A percentile compares a stretch with the other conserved stretches of the same genome.
These are phyloP conservation scores for Notolabrus celidotus DNA, from an alignment of 2,797 vertebrate species.

Conservation along the genomic window DNA sequence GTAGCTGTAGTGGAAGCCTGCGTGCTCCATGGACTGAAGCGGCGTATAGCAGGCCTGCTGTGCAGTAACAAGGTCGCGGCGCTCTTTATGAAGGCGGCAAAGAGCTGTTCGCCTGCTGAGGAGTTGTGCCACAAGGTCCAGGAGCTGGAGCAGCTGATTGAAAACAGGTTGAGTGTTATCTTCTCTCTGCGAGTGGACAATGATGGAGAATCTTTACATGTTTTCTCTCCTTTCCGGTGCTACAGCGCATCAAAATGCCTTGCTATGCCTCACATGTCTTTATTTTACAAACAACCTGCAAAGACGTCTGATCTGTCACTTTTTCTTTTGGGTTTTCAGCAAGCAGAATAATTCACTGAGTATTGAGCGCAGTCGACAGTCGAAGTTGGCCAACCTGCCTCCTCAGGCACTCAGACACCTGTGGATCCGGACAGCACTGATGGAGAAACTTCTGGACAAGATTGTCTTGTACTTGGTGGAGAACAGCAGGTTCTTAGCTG, in stretches of 20 bases:
- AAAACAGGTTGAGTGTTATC: constrained; percentile 88
- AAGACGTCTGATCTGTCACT: constrained; percentile 5
- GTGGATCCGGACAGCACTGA: constrained; percentile 97
- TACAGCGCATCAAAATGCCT: neutral
- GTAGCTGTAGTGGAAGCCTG: constrained; percentile 96
- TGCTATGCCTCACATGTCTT: neutral
- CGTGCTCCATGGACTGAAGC: constrained; percentile 91
- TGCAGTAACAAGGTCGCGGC: constrained; percentile 97
- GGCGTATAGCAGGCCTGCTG: constrained; percentile 94
- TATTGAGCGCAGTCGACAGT: constrained; percentile 87
- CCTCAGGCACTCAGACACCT: constrained; percentile 94
- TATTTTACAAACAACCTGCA: neutral
- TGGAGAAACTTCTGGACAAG: constrained; percentile 97
- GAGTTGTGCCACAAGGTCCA: constrained; percentile 95
- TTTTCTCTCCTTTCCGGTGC: neutral
- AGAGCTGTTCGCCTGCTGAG: constrained; percentile 92
- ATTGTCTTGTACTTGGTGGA: constrained; percentile 95
- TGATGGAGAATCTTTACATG: neutral
- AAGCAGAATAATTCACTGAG: constrained; percentile 90
- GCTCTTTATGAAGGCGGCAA: constrained; percentile 96
- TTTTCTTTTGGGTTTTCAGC: constrained; percentile 47
- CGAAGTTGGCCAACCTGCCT: constrained; percentile 88
- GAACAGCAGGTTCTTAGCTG: constrained; percentile 98
- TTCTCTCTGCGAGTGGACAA: neutral
- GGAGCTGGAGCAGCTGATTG: constrained; percentile 94